These are phyloP conservation scores for Scaptomyza caliginosa DNA, from an alignment of 2,888 invertebrate species.

Conservation along the genomic window DNA sequence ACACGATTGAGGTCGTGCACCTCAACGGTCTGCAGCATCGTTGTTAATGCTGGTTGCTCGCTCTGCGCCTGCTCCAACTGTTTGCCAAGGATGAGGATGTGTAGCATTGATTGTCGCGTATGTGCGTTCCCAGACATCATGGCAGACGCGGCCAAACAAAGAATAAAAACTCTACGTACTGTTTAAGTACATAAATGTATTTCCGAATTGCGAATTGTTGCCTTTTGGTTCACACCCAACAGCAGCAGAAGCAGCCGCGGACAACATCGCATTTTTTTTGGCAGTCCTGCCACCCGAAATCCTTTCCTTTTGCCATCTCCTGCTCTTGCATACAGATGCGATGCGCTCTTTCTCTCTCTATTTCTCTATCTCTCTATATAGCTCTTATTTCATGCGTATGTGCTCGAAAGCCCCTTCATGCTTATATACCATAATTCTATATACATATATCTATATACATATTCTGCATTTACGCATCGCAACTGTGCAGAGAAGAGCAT, in stretches of 20 bases:
- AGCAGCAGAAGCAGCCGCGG: constrained; percentile 2
- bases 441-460: constrained; percentile 5
- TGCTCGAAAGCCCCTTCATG: constrained; percentile 27
- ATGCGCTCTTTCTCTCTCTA: constrained; percentile 14
- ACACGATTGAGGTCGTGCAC: constrained; percentile 82
- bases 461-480: constrained; percentile 36
- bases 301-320: background rate
- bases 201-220: constrained; percentile 71
- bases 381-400: too few relatives aligned
- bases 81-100: constrained; percentile 1
- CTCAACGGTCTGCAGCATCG: constrained; percentile 48
- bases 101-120: constrained; percentile 22
- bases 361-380: too few relatives aligned
- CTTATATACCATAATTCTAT: constrained; percentile 28
- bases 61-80: constrained; percentile 68
- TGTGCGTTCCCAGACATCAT: constrained; percentile 75
- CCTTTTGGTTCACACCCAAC: constrained; percentile 61
- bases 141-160: constrained; percentile 65
- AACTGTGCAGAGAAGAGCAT: constrained; percentile 59
- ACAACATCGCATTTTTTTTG: constrained; percentile 46
- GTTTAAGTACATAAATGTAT: constrained; percentile 67
- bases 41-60: constrained; percentile 33
- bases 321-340: constrained; percentile 3
- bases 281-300: constrained; percentile 16
- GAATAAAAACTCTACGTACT: constrained; percentile 27